Evolutionary conservation across 37 sponge, comb jelly and placozoan species (phyloP), one percentile per base, ranked within the genome.

Genomic region (Spongilla lacustris): DNA sequence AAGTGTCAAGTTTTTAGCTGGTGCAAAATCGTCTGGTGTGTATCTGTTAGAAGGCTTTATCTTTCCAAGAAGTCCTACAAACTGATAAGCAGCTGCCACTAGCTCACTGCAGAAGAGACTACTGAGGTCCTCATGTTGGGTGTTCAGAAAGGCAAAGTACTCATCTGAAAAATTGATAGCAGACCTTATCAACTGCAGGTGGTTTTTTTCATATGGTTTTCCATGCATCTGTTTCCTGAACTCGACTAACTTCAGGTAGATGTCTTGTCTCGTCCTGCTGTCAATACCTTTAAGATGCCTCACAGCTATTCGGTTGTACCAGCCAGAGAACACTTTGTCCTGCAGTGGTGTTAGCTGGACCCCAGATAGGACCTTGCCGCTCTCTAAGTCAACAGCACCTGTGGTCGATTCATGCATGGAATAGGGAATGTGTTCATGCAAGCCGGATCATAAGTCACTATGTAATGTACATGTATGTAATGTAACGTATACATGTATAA

Each of bases 261-360:
- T 86, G 67, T 83, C 69, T 31, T 74, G 36, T 11, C 95, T 88
- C 73, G 86, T 66, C 33, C 86, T 82, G 3, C 67, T 69, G 30
- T 75, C 49, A 0, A 95, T 71, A 2, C 83, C 92, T 22, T 50
- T 74, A 33, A 95, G 87, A 2, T 81, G 81, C 19, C 95, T 78
- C 6, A 95, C 74, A n/a, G 92, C 95, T 0, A 92, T 92, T 2
- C 84, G 58, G 41, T 88, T 69, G 49, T 95, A 95, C 92, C 92
- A 95, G 34, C 95, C 95, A 71, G 92, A 92, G 78, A 86, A 95
- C 36, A 95, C 80, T 79, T 95, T 95, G 32, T 79, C 70, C 27
- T 72, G 35, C 9, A 95, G 83, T 33, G 95, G 95, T 3, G 92
- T 78, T 0, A 95, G 76, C 72, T 95, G 92, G 2, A 95, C 95